Evolutionary conservation across 2,113 vertebrate species (phyloP), one percentile per base, ranked within the genome.

Genomic region (Leucopsar rothschildi): DNA sequence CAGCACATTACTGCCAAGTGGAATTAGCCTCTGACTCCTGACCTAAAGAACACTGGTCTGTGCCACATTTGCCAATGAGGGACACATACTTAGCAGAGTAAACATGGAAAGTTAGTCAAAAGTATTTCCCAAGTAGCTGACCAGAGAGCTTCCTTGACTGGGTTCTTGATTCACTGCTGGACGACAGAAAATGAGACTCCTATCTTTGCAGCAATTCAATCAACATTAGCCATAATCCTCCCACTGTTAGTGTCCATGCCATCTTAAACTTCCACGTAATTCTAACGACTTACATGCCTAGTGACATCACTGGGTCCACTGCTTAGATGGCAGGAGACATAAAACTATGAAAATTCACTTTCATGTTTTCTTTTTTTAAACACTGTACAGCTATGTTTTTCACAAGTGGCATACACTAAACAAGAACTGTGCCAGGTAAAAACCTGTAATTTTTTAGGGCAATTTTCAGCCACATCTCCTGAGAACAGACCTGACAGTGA

Each of bases 141-240:
- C 25, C 13, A 44, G 23, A 37, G 23, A 35, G 20, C 22, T 71
- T 70, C 61, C 42, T 27, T 82, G n/a, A 60, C 17, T 49, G 11
- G 10, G 12, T 45, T 71, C 18, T 23, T 28, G 20, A 72, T 16
- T 50, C 14, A 68, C 11, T 1, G 1, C 40, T 35, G 45, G 13
- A 56, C 0, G 0, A 64, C 0, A 80, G 21, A 70, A 60, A 77
- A 69, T 5, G 2, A 15, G 18, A 39, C 52, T 72, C 35, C 15
- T 24, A 27, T 45, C 56, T 69, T 28, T 79, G 61, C 57, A 80
- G 28, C 59, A 56, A 27, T 39, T 81, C 55, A 42, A 6, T 28
- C 23, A 76, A 71, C 16, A 31, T 33, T 22, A 70, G 15, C 13
- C 42, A 45, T 5, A 72, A 69, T 44, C 47, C 15, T 79, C 31